Base-by-base conservation (phyloP, 1,140 invertebrate genomes). In the Coenobita brevimanus region DNA sequence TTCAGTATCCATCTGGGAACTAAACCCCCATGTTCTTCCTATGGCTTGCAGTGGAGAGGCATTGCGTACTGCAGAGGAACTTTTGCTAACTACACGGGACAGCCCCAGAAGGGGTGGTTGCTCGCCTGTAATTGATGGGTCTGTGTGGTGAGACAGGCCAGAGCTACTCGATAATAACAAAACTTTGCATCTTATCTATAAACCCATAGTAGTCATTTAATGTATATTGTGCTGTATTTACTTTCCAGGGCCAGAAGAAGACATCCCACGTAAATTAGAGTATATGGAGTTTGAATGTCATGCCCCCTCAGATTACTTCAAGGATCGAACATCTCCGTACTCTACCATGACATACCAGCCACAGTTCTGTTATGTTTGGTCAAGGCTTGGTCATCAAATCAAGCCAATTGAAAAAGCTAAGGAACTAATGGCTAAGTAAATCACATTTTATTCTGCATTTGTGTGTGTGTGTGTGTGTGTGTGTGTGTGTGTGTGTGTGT, bases 281-380 rank as follows among this genome's bases (percentile, higher is more conserved):
- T 97, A 94, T 88, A 96, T 98, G 95, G 96, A 97, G 91, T 98
- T 98, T 94, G 95, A 98, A 15, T 98, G 98, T 95, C 97, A 97
- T 92, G 96, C 97, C 1, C 97, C 97, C 1, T 97, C 96, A 10
- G 97, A 98, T 92, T 98, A 98, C 93, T 98, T 96, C 91, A 95
- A 96, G 91, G 93, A 95, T 24, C 95, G 94, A 89, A 95, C 94
- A 87, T 95, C 94, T 46, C 97, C 97, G 0, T 98, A 97, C 92
- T 96, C 96, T 8, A 91, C 90, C 0, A 79, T 69, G 30, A 82
- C 81, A 21, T 71, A 90, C 71, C 71, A 82, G 38, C 80, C 85
- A 62, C 71, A 88, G 62, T 88, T 81, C 17, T 88, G 89, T 46
- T 84, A 82, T 88, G 80, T 88, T 17, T 88, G 86, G 86, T 88